Conservation (phyloP, 1,140 invertebrate genomes). For the Eueides isabella region DNA sequence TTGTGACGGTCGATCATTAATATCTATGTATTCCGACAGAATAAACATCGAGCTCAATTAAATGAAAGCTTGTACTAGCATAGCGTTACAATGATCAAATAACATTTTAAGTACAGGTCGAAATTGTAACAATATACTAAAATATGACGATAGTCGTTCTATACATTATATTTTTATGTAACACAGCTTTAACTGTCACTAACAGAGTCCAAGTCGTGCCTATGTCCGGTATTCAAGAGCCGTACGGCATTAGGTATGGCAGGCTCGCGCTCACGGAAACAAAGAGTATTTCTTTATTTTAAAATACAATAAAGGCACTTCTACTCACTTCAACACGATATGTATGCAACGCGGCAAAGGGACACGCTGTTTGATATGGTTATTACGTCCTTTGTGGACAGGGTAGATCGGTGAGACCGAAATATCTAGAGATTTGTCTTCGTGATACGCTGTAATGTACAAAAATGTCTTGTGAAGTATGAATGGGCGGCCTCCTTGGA, state of each 20-base stretch:
- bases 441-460: conserved; percentile 75
- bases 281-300: conserved; percentile 76
- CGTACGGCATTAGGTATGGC: conserved; percentile 69
- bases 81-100: conserved; percentile 10
- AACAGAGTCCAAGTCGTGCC: conserved; percentile 21
- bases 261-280: conserved; percentile 64
- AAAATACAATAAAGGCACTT: conserved; percentile 66
- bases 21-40: conserved; percentile 45
- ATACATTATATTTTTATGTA: conserved; percentile 22
- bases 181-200: conserved; percentile 20
- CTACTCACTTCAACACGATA: conserved; percentile 58
- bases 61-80: conserved; percentile 18
- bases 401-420: conserved; percentile 68
- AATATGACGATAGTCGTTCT: not conserved
- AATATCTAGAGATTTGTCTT: conserved; percentile 74
- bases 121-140: not conserved
- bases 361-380: conserved; percentile 80
- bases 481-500: conserved; percentile 60
- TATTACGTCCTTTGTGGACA: conserved; percentile 78
- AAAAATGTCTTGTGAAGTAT: conserved; percentile 53
- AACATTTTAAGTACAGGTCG: not conserved
- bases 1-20: conserved; percentile 47
- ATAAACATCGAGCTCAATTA: conserved; percentile 41
- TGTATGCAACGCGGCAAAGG: conserved; percentile 76
- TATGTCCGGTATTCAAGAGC: conserved; percentile 56